phyloP scores from a whole-genome alignment of 2,113 vertebrate species.

The Brachirus orientalis region DNA sequence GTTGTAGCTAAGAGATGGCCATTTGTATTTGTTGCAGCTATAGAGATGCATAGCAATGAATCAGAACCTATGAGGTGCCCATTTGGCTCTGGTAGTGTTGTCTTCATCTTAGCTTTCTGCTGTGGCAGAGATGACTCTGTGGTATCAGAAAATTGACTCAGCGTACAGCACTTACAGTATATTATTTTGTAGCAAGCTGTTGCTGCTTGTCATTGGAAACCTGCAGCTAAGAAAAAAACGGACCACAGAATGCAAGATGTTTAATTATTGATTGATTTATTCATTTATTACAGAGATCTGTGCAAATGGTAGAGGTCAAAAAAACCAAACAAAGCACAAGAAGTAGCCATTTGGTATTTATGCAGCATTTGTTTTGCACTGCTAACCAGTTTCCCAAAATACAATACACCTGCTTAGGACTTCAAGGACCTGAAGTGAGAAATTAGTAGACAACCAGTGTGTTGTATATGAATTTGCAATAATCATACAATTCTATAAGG shows the following conservation, averaged over 20 bases:
- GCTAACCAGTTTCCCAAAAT: too few species aligned
- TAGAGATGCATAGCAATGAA: constrained; percentile 46
- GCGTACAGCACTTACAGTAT: not conserved
- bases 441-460: not conserved
- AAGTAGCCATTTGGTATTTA: too few species aligned
- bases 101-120: constrained; percentile 46
- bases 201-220: not conserved
- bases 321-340: not conserved
- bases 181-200: constrained; percentile 10
- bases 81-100: constrained; percentile 27
- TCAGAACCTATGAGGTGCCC: constrained; percentile 48
- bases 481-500: too few species aligned
- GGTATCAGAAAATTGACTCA: not conserved
- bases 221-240: not conserved
- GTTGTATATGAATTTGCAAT: too few species aligned
- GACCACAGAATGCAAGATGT: not conserved
- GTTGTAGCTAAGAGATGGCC: constrained; percentile 43
- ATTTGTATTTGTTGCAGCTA: constrained; percentile 31
- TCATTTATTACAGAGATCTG: not conserved
- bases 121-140: constrained; percentile 11
- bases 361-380: too few species aligned
- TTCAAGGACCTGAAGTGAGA: constrained; percentile 14
- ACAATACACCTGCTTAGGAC: too few species aligned
- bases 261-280: not conserved
- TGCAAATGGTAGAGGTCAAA: not conserved